Evolutionary conservation across 92 coral and sea anemone genomes (phyloP).

Genomic region (Epizoanthus stellaris): DNA sequence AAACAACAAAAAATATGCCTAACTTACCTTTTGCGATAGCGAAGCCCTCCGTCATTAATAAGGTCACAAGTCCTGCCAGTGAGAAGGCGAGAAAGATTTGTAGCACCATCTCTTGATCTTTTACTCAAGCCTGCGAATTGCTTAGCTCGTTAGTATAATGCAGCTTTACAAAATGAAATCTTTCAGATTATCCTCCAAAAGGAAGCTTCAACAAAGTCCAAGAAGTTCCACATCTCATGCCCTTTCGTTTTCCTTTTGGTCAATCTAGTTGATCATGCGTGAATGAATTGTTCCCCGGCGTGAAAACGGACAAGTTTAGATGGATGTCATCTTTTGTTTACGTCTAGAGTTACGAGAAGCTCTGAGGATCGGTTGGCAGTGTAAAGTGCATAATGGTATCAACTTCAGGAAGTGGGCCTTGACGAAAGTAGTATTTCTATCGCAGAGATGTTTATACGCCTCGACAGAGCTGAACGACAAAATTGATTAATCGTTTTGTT

Average conservation of each 20-base stretch:
- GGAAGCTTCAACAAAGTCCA: background rate
- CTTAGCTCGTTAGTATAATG: no score
- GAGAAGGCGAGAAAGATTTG: conserved; percentile 3
- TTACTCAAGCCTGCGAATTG: background rate
- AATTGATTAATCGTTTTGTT: no score
- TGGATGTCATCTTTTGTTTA: conserved; percentile 26
- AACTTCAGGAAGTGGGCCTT: conserved; percentile 15
- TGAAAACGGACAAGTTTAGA: conserved; percentile 16
- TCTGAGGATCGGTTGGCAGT: no score
- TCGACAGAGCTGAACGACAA: no score
- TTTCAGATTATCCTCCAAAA: background rate
- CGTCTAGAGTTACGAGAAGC: conserved; percentile 4
- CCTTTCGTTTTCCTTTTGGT: background rate
- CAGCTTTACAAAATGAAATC: background rate
- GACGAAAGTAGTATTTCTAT: background rate
- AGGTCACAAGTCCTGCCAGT: conserved; percentile 20
- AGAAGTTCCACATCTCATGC: background rate
- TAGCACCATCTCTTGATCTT: background rate
- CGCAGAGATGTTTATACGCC: background rate
- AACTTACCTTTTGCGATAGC: conserved; percentile 29
- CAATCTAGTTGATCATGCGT: conserved; percentile 20
- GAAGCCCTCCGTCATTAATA: background rate
- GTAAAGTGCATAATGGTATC: conserved; percentile 5
- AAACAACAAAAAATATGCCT: background rate
- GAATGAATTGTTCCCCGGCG: conserved; percentile 6